These are phyloP conservation scores for Monopterus albus DNA, from an alignment of 2,113 vertebrate species.

Conservation along the genomic window DNA sequence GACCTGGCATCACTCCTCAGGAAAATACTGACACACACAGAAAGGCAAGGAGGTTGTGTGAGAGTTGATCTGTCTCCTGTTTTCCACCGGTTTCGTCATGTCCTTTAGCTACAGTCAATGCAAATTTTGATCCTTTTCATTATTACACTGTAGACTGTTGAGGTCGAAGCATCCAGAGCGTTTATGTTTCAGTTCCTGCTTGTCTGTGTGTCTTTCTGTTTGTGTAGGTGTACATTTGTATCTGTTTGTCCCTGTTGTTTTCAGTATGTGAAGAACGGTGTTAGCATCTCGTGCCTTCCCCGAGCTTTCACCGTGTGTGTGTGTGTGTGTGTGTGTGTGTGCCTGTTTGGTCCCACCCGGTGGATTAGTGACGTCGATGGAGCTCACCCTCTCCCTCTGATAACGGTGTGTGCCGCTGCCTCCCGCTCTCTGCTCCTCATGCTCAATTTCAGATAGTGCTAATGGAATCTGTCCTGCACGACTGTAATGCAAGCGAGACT, in stretches of 20 bases:
- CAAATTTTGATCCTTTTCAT: constrained; percentile 45
- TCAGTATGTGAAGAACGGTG: constrained; percentile 11
- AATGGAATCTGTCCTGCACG: constrained; percentile 99
- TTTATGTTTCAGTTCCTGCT: not conserved
- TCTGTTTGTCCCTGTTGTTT: constrained; percentile 26
- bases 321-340: constrained; percentile 12
- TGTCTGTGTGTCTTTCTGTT: not conserved
- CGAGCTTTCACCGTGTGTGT: constrained; percentile 26
- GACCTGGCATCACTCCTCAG: constrained; percentile 49
- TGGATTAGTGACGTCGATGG: constrained; percentile 96
- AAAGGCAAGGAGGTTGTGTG: not conserved
- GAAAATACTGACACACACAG: constrained; percentile 6
- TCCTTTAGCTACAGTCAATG: constrained; percentile 44
- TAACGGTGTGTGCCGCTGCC: constrained; percentile 87
- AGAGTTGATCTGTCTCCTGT: constrained; percentile 47
- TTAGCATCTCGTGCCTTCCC: constrained; percentile 22
- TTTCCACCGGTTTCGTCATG: constrained; percentile 68
- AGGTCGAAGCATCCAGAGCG: not conserved
- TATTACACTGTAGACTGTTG: not conserved
- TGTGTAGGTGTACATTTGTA: constrained; percentile 9
- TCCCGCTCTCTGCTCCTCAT: constrained; percentile 74
- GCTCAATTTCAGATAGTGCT: constrained; percentile 99
- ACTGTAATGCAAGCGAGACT: constrained; percentile 99
- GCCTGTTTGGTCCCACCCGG: constrained; percentile 82
- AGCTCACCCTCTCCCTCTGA: constrained; percentile 87